A percentile compares a stretch with the other conserved stretches of the same genome.
These are phyloP conservation scores for Caretta caretta DNA, from an alignment of 2,113 vertebrate species.

Conservation along the genomic window DNA sequence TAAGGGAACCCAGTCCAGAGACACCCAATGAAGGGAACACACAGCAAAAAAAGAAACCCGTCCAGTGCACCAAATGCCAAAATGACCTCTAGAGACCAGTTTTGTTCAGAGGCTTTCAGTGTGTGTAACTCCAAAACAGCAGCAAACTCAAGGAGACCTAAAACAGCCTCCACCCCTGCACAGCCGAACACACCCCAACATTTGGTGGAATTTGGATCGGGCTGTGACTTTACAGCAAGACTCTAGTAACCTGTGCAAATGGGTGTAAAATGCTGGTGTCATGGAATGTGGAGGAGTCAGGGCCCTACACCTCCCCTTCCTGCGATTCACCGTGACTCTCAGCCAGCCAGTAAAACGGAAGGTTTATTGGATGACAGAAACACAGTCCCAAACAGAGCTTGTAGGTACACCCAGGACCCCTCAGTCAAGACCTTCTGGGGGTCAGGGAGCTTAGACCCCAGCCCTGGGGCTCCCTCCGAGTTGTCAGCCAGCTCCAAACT, in stretches of 20 bases:
- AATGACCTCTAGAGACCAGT: not conserved
- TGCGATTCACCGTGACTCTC: no score
- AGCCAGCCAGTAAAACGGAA: no score
- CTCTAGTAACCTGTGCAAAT: not conserved
- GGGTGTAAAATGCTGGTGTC: not conserved
- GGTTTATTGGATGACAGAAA: no score
- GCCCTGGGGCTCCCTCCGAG: no score
- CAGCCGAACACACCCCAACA: not conserved
- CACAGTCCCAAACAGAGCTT: no score
- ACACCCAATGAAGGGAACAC: not conserved
- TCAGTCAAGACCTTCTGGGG: no score
- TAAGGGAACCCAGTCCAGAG: not conserved
- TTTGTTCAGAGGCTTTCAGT: accelerated
- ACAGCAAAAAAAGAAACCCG: not conserved
- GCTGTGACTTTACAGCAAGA: not conserved
- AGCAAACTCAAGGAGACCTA: not conserved
- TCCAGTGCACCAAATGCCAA: not conserved
- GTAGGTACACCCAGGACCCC: no score
- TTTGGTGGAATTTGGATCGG: not conserved
- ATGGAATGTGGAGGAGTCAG: no score
- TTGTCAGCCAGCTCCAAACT: no score
- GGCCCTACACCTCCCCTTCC: no score
- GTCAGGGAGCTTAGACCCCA: no score
- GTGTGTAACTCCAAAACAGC: not conserved
- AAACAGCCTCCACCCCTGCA: not conserved